Conservation (phyloP, 2,797 vertebrate genomes). For the Propithecus perrieri region DNA sequence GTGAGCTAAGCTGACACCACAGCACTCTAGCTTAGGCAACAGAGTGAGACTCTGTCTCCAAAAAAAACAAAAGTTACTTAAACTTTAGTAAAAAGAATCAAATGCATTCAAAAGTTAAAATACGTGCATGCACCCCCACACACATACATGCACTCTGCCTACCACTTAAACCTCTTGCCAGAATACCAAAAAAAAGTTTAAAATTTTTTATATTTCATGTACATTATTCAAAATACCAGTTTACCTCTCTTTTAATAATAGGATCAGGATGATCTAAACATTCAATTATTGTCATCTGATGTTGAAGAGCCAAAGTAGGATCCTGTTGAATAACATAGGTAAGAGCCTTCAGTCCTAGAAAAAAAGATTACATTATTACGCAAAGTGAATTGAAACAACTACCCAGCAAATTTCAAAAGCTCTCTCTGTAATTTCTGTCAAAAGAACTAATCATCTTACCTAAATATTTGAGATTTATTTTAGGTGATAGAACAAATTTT, state of each 20-base stretch:
- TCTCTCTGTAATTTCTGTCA: background rate
- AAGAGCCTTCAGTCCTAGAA: conserved; percentile 93
- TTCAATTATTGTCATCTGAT: conserved; percentile 99
- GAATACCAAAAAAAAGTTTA: conserved; percentile 28
- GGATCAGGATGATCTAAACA: conserved; percentile 96
- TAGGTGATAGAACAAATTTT: conserved; percentile 97
- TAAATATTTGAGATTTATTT: conserved; percentile 98
- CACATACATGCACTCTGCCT: background rate
- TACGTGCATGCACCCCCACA: background rate
- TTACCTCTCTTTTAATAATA: conserved; percentile 97
- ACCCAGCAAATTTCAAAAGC: conserved; percentile 53
- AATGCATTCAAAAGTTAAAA: conserved; percentile 54
- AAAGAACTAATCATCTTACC: conserved; percentile 87
- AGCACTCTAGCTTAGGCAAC: too few relatives aligned
- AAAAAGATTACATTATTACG: conserved; percentile 55
- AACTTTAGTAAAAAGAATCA: conserved; percentile 40
- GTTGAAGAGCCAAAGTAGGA: conserved; percentile 95
- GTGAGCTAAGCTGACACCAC: too few relatives aligned
- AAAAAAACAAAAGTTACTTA: background rate
- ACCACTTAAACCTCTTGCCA: background rate
- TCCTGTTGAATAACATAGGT: conserved; percentile 98
- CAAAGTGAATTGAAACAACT: conserved; percentile 39
- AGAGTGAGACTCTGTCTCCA: too few relatives aligned
- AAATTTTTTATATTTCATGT: background rate
- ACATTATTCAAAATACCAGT: conserved; percentile 40